phyloP scores from a whole-genome alignment of 2,113 vertebrate genomes.

The Pseudonaja textilis region DNA sequence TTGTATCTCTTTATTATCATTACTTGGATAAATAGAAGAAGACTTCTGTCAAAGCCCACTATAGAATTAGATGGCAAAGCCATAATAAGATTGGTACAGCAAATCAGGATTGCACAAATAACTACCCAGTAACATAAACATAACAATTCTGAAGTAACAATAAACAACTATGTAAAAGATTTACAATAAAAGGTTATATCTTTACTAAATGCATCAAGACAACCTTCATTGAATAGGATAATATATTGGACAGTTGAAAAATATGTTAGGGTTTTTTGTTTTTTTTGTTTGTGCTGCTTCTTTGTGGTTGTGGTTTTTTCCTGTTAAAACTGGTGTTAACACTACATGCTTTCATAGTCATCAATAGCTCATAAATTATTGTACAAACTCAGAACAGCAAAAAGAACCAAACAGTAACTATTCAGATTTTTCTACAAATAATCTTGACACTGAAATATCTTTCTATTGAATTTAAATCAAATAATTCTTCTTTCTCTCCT shows the following conservation, averaged over 20 bases:
- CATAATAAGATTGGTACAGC: background rate
- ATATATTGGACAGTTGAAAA: constrained; percentile 5
- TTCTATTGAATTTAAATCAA: constrained; percentile 72
- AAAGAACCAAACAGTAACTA: constrained; percentile 51
- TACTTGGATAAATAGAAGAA: background rate
- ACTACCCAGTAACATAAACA: constrained; percentile 10
- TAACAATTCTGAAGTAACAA: constrained; percentile 28
- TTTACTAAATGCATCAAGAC: constrained; percentile 31
- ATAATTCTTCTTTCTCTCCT: constrained; percentile 74
- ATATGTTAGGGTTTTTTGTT: background rate
- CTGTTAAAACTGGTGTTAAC: constrained; percentile 37
- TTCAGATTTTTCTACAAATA: constrained; percentile 62
- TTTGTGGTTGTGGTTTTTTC: constrained; percentile 16
- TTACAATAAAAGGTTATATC: constrained; percentile 13
- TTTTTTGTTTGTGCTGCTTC: background rate
- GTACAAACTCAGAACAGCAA: constrained; percentile 30
- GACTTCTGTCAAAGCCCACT: background rate
- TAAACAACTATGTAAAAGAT: background rate
- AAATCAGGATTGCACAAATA: constrained; percentile 19
- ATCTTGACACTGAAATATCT: constrained; percentile 71
- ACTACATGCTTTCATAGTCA: constrained; percentile 50
- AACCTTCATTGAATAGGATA: background rate
- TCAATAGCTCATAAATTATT: constrained; percentile 53
- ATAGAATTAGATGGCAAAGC: background rate
- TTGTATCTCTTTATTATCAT: background rate